These are phyloP conservation scores for Eupeodes corollae DNA, from an alignment of 1,140 invertebrate genomes.

Conservation along the genomic window DNA sequence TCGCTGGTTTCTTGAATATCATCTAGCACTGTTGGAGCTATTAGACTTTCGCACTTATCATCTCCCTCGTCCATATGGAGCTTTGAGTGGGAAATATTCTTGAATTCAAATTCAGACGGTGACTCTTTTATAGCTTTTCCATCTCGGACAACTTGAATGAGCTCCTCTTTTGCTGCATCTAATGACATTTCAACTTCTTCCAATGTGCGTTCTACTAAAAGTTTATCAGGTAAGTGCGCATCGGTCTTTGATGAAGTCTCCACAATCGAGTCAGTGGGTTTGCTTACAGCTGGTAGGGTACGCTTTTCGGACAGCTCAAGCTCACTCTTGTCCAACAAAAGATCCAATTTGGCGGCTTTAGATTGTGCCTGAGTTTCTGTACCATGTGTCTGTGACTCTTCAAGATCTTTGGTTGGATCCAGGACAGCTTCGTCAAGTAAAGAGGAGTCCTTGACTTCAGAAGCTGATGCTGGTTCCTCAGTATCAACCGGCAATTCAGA, in stretches of 20 bases:
- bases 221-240: constrained; percentile 36
- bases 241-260: constrained; percentile 40
- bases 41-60: too few relatives aligned
- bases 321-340: constrained; percentile 32
- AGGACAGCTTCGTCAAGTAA: background rate
- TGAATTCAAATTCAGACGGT: constrained; percentile 61
- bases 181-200: constrained; percentile 57
- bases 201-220: constrained; percentile 46
- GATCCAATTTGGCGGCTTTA: constrained; percentile 18
- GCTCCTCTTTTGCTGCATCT: constrained; percentile 50
- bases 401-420: constrained; percentile 25
- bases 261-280: constrained; percentile 34
- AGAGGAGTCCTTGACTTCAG: constrained; percentile 20
- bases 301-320: constrained; percentile 33
- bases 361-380: constrained; percentile 15
- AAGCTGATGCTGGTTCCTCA: constrained; percentile 11
- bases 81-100: constrained; percentile 24
- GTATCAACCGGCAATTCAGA: constrained; percentile 22
- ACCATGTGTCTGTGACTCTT: constrained; percentile 22
- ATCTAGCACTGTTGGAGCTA: too few relatives aligned
- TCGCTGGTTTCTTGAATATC: too few relatives aligned
- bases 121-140: constrained; percentile 49
- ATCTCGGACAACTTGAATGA: constrained; percentile 40
- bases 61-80: constrained; percentile 4
- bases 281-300: constrained; percentile 18